phyloP scores from a whole-genome alignment of 2,888 invertebrate genomes.

The Leptinotarsa haldemani region DNA sequence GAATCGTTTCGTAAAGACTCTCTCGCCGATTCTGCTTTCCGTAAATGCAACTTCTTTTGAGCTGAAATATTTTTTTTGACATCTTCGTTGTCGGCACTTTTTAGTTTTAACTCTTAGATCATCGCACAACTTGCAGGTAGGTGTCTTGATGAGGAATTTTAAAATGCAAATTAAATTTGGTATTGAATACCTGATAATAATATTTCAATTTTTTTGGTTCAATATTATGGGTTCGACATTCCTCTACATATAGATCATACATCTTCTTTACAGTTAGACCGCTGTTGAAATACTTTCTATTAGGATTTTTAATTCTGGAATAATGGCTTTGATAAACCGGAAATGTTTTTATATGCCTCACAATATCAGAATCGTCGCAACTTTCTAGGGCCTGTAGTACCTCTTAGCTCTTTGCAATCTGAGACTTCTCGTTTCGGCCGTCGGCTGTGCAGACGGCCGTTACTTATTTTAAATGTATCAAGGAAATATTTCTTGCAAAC shows the following conservation, averaged over 20 bases:
- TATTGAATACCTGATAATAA: conserved; percentile 20
- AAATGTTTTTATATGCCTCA: conserved; percentile 49
- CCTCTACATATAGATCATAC: conserved; percentile 24
- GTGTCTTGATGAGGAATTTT: conserved; percentile 25
- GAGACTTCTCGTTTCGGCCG: conserved; percentile 26
- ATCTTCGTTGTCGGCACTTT: conserved; percentile 7
- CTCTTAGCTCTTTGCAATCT: conserved; percentile 15
- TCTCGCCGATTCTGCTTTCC: conserved; percentile 19
- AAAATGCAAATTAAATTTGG: conserved; percentile 29
- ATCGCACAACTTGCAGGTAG: conserved; percentile 29
- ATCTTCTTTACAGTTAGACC: conserved; percentile 21
- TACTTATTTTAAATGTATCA: conserved; percentile 32
- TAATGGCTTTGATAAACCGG: conserved; percentile 51
- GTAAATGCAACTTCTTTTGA: conserved; percentile 10
- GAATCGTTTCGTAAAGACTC: conserved; percentile 8
- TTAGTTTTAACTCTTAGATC: conserved; percentile 15
- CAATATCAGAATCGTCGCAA: conserved; percentile 47
- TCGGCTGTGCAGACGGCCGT: conserved; percentile 29
- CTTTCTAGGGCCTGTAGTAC: conserved; percentile 40
- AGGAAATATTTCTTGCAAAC: conserved; percentile 25
- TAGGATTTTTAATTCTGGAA: conserved; percentile 48
- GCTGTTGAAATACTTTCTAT: conserved; percentile 49
- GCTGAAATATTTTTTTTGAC: neutral
- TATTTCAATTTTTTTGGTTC: conserved; percentile 23
- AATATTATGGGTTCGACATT: conserved; percentile 16